These are phyloP conservation scores for Cinclus mexicanus DNA, from an alignment of 2,113 vertebrate species.

Conservation along the genomic window DNA sequence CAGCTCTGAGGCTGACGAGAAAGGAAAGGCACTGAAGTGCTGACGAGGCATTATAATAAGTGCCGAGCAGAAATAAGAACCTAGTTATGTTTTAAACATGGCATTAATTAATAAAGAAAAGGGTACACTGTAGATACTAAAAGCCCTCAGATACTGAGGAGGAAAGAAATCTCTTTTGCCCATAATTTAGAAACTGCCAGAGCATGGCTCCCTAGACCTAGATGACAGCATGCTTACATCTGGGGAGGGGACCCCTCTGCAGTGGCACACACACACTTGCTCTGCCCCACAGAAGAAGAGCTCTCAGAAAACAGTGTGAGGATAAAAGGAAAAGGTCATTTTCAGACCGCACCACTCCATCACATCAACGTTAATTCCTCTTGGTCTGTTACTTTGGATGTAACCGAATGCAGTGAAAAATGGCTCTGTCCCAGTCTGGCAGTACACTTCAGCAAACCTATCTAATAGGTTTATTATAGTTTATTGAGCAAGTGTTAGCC, in stretches of 20 bases:
- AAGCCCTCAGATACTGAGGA: neutral
- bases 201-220: neutral
- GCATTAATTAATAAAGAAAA: constrained; percentile 68
- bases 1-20: neutral
- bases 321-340: constrained; percentile 38
- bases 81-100: constrained; percentile 58
- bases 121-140: neutral
- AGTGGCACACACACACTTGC: neutral
- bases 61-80: constrained; percentile 18
- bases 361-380: constrained; percentile 39
- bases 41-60: neutral
- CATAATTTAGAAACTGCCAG: neutral
- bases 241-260: neutral
- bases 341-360: neutral
- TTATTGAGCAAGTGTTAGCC: constrained; percentile 49
- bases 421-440: constrained; percentile 7
- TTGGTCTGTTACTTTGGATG: neutral
- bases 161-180: neutral
- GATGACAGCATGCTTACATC: neutral
- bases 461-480: constrained; percentile 63
- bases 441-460: constrained; percentile 53
- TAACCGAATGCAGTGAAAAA: constrained; percentile 31
- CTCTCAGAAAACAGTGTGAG: neutral
- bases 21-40: neutral
- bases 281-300: neutral